Evolutionary conservation across 2,888 invertebrate genomes (phyloP).

Genomic region (Agriopis leucophaearia): DNA sequence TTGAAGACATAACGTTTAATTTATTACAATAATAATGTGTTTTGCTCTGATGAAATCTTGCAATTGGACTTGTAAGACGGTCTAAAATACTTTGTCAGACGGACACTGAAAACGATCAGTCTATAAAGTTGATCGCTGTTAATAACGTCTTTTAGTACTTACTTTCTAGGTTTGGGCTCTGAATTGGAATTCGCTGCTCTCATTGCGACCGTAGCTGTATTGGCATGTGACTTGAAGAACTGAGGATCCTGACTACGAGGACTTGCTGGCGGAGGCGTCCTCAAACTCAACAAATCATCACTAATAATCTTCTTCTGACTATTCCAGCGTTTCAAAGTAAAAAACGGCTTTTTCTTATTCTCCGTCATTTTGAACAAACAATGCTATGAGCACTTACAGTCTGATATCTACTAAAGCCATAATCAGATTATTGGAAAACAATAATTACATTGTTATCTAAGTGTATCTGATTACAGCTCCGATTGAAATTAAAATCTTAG

Average conservation of each 20-base stretch:
- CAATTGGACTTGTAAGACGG: constrained; percentile 11
- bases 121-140: constrained; percentile 47
- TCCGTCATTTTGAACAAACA: constrained; percentile 68
- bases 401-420: constrained; percentile 45
- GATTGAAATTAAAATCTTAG: constrained; percentile 38
- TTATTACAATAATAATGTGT: constrained; percentile 27
- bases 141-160: constrained; percentile 46
- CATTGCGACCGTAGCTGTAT: constrained; percentile 43
- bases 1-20: constrained; percentile 33
- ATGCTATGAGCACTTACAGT: constrained; percentile 42
- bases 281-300: constrained; percentile 47
- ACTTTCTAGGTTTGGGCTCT: constrained; percentile 69
- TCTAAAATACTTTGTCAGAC: constrained; percentile 20
- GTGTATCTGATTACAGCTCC: constrained; percentile 29
- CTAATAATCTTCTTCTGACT: constrained; percentile 54
- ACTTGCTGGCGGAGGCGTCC: constrained; percentile 25
- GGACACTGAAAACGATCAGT: constrained; percentile 26
- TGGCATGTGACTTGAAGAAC: constrained; percentile 49
- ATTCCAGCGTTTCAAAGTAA: constrained; percentile 72
- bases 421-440: constrained; percentile 39
- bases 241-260: constrained; percentile 27
- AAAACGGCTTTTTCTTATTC: constrained; percentile 72
- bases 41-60: constrained; percentile 27
- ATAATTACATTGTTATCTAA: constrained; percentile 37
- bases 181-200: constrained; percentile 49